Conservation (phyloP, 2,113 vertebrate genomes). For the Lasiurus cinereus region DNA sequence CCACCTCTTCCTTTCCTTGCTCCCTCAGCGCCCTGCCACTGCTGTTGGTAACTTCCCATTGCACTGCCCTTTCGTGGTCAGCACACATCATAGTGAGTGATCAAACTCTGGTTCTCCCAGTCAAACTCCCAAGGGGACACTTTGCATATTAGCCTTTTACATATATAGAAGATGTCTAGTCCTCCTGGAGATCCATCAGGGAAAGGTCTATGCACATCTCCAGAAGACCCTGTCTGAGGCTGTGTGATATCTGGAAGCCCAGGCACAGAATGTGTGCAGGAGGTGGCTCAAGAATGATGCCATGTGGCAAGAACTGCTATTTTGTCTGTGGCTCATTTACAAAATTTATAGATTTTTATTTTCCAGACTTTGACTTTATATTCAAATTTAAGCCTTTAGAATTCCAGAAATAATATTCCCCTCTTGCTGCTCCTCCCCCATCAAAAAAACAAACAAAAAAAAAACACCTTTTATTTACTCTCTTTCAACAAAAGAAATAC, state of each 20-base stretch:
- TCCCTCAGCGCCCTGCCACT: too few species aligned
- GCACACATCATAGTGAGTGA: too few species aligned
- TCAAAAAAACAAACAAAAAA: too few species aligned
- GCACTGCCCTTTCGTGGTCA: too few species aligned
- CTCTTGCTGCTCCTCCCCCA: fast-evolving
- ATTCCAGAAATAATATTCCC: too few species aligned
- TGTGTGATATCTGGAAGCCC: background rate
- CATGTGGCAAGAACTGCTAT: background rate
- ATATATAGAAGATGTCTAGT: background rate
- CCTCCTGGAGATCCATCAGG: background rate
- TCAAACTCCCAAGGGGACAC: too few species aligned
- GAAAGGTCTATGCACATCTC: slow-evolving; percentile 14
- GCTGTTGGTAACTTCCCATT: too few species aligned
- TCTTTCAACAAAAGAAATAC: slow-evolving; percentile 17
- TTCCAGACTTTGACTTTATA: too few species aligned
- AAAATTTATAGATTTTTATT: background rate
- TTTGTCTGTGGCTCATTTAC: slow-evolving; percentile 37
- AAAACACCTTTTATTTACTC: background rate
- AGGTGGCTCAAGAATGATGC: background rate
- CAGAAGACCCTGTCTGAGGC: background rate
- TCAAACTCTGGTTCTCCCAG: too few species aligned
- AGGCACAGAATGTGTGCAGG: background rate
- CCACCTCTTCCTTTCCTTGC: too few species aligned
- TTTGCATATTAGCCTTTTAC: too few species aligned
- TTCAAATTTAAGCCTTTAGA: too few species aligned